A percentile compares a stretch with the other conserved stretches of the same genome.
Conservation (phyloP, 2,888 invertebrate species). For the Enchytraeus crypticus region DNA sequence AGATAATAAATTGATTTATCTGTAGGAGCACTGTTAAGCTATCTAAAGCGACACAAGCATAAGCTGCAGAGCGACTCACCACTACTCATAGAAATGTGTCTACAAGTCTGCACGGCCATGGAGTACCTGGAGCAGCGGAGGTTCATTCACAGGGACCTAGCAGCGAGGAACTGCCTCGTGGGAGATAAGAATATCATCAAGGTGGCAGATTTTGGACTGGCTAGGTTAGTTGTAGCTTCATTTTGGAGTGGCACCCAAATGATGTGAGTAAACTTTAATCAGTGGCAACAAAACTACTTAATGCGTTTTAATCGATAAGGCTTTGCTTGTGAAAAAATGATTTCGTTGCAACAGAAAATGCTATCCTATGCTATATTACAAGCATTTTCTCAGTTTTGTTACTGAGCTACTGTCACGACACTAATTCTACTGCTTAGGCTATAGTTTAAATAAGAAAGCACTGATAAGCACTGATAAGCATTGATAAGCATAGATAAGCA, state of each 20-base stretch:
- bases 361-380: no score
- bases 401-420: no score
- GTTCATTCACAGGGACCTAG: constrained; percentile 90
- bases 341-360: no score
- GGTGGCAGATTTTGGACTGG: constrained; percentile 91
- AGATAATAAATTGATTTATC: not conserved
- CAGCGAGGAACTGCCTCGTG: constrained; percentile 88
- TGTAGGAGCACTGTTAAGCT: constrained; percentile 41
- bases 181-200: constrained; percentile 87
- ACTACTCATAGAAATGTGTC: constrained; percentile 71
- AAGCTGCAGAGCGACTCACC: constrained; percentile 71
- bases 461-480: no score
- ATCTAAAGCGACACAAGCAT: constrained; percentile 61
- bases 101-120: constrained; percentile 75
- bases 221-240: constrained; percentile 55
- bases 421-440: no score
- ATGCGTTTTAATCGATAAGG: not conserved
- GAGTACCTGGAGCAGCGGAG: constrained; percentile 86
- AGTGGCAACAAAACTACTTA: not conserved
- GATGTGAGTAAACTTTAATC: not conserved
- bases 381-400: no score
- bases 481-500: no score
- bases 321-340: no score
- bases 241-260: not conserved
- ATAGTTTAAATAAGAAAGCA: no score